Percentiles rank a stretch among this genome's conserved stretches.
Evolutionary conservation across 1,140 invertebrate genomes (phyloP).

Genomic region (Saxidomus purpurata): DNA sequence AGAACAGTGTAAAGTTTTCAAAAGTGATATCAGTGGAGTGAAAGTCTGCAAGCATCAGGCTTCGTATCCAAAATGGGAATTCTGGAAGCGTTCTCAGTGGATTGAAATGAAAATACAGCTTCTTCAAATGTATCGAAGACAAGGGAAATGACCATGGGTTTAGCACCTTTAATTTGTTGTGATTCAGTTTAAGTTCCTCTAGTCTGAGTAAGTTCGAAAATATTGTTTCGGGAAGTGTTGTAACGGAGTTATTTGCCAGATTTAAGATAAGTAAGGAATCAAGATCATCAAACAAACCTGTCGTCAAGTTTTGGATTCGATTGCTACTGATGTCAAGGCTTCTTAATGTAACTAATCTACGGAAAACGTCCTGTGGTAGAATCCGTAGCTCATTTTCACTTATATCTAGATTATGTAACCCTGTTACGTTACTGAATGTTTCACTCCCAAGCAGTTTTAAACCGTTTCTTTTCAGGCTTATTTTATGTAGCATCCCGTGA

Average conservation of each 20-base stretch:
- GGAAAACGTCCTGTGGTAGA: background rate
- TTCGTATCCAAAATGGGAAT: slow-evolving; percentile 71
- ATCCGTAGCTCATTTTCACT: background rate
- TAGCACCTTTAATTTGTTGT: slow-evolving; percentile 65
- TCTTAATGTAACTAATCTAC: background rate
- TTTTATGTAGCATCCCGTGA: slow-evolving; percentile 70
- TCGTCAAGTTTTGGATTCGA: slow-evolving; percentile 54
- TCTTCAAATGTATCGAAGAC: slow-evolving; percentile 48
- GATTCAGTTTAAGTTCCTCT: slow-evolving; percentile 62
- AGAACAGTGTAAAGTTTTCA: slow-evolving; percentile 65
- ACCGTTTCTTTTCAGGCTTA: slow-evolving; percentile 67
- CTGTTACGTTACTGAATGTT: slow-evolving; percentile 67
- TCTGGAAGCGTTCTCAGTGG: slow-evolving; percentile 70
- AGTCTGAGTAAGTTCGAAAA: slow-evolving; percentile 69
- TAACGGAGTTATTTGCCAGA: slow-evolving; percentile 68
- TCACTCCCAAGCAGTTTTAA: slow-evolving; percentile 49
- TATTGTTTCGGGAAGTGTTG: slow-evolving; percentile 43
- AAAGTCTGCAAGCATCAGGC: slow-evolving; percentile 66
- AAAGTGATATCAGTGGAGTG: slow-evolving; percentile 67
- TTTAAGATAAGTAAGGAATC: slow-evolving; percentile 1
- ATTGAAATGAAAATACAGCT: slow-evolving; percentile 69
- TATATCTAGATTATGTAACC: slow-evolving; percentile 65
- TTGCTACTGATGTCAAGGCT: slow-evolving; percentile 70
- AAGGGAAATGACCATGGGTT: slow-evolving; percentile 63
- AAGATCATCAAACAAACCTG: slow-evolving; percentile 49